Percentiles rank a stretch among this genome's conserved stretches.
These are phyloP conservation scores for Syngnathus acus DNA, from an alignment of 2,797 vertebrate species.

Conservation along the genomic window DNA sequence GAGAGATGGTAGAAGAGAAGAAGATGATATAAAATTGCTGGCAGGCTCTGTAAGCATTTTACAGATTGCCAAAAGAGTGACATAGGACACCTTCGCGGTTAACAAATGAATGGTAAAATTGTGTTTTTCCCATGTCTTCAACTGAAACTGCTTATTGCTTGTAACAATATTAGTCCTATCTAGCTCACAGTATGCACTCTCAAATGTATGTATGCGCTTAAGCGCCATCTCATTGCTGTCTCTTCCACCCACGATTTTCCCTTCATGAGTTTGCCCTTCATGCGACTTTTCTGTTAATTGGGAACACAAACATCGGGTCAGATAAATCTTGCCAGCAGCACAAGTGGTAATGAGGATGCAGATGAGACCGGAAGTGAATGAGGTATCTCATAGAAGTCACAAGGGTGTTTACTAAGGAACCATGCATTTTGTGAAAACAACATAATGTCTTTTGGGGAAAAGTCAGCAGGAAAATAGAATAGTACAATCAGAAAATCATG, in stretches of 20 bases:
- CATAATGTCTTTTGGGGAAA: conserved; percentile 10
- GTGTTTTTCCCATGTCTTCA: conserved; percentile 22
- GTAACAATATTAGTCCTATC: conserved; percentile 40
- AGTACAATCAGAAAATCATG: background rate
- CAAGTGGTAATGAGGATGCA: conserved; percentile 41
- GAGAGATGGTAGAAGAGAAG: conserved; percentile 16
- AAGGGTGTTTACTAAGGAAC: conserved; percentile 9
- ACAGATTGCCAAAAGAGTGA: conserved; percentile 5
- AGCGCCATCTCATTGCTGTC: conserved; percentile 18
- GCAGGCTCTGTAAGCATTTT: background rate
- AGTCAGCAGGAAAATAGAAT: conserved; percentile 14
- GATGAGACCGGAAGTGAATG: conserved; percentile 23
- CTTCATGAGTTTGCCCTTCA: conserved; percentile 47
- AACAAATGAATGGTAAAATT: conserved; percentile 19
- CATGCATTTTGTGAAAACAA: background rate
- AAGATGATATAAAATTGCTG: background rate
- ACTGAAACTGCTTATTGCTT: conserved; percentile 15
- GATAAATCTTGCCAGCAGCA: conserved; percentile 35
- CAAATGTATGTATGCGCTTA: conserved; percentile 40
- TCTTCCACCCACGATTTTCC: conserved; percentile 28
- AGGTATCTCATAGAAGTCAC: conserved; percentile 23
- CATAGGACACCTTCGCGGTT: conserved; percentile 16
- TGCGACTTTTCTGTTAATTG: conserved; percentile 55
- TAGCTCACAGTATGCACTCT: conserved; percentile 15
- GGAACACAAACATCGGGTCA: conserved; percentile 40